Evolutionary conservation across 2,888 invertebrate species (phyloP), one percentile per base, ranked within the genome.

Genomic region (Philereme vetulata): DNA sequence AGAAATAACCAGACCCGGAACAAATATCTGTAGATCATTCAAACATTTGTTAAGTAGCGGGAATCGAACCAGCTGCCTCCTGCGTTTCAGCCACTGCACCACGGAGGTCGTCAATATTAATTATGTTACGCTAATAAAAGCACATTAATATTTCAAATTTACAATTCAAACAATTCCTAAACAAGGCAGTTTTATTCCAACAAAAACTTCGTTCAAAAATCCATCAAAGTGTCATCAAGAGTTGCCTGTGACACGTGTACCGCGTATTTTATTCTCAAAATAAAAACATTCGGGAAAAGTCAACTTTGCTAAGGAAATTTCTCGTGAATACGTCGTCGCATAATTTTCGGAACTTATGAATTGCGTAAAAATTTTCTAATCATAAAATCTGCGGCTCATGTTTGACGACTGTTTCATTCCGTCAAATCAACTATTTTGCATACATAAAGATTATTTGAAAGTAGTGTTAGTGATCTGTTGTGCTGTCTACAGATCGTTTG

Each of bases 191-290:
- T 1, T 54, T 51, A 51, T 51, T 50, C 21, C 49, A 57, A 50
- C 62, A 55, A 56, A 77, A 74, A 75, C 56, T 62, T 65, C 64
- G 72, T 79, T 81, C 74, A 74, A 77, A 84, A 85, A 82, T 77
- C 84, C 82, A 88, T 86, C 84, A 86, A 87, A 87, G 75, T 84
- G 82, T 80, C 86, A 81, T 88, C 84, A 67, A 72, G 75, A 80
- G 79, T 51, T 72, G 46, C 21, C 62, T 63, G 72, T 82, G 82
- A 85, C 82, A 82, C 84, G 86, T 82, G 77, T 53, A 33, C 49
- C 56, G 61, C 62, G 71, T 45, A 11, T 48, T 49, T 52, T 21
- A 44, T 53, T 49, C 51, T 44, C 38, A 4, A 34, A 43, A 48
- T 36, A 48, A 57, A 49, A 44, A 49, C n/a, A 21, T 44, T 48